Evolutionary conservation across 2,113 vertebrate species (phyloP).

Genomic region (Mobula hypostoma): DNA sequence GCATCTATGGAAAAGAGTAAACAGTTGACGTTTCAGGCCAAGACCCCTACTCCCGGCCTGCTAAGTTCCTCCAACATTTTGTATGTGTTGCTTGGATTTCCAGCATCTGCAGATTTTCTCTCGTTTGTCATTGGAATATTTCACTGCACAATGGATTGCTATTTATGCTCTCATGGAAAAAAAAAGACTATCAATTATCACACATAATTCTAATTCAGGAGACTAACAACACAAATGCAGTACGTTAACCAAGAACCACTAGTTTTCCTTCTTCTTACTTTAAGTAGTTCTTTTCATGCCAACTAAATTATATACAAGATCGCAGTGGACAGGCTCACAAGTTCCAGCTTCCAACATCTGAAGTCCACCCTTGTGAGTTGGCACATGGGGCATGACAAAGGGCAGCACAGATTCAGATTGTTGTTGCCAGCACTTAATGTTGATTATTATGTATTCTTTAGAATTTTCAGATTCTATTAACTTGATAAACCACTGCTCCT

Average conservation of each 20-base stretch:
- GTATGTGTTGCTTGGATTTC: too few species aligned
- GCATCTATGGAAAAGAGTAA: too few species aligned
- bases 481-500: not conserved
- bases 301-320: not conserved
- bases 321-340: not conserved
- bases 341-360: not conserved
- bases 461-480: not conserved
- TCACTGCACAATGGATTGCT: not conserved
- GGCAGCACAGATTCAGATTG: not conserved
- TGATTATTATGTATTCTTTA: not conserved
- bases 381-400: not conserved
- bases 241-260: not conserved
- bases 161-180: not conserved
- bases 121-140: too few species aligned
- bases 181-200: not conserved
- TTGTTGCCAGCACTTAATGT: not conserved
- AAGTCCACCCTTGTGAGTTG: not conserved
- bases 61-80: too few species aligned
- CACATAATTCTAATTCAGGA: constrained; percentile 6
- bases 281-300: constrained; percentile 5
- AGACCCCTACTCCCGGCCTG: too few species aligned
- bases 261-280: constrained; percentile 10
- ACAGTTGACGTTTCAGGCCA: too few species aligned
- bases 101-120: too few species aligned
- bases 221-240: not conserved